Evolutionary conservation across 2,113 vertebrate genomes (phyloP), one percentile per base, ranked within the genome.

Genomic region (Apus apus): DNA sequence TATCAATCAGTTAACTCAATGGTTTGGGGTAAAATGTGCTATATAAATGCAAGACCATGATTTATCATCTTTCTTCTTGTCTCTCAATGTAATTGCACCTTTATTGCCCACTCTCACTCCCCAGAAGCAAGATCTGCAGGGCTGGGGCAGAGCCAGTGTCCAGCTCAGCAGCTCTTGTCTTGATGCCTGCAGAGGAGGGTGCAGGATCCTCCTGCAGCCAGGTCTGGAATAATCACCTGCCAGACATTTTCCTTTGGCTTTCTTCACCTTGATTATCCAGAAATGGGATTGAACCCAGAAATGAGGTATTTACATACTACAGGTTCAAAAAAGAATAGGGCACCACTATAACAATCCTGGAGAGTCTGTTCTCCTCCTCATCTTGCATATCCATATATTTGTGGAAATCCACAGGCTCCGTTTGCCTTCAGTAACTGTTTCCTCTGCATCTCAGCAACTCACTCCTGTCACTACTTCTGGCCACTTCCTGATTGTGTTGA

Each of bases 41-140:
- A n/a, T 93, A 91, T 77, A 95, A 96, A 88, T 88, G 93, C 90
- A 96, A 77, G 92, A 9, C 57, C 72, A 36, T 77, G 26, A 94
- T 93, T 96, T 56, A 58, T 96, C 93, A 86, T 84, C 93, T 50
- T 91, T 68, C 13, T 74, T 27, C 71, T 54, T 57, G 85, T 36
- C 67, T 74, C 92, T 94, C 72, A 27, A 14, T 29, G 34, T 84
- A 84, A 95, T 93, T 86, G 68, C 67, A 90, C 75, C 85, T 71
- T 80, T 23, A 84, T 77, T 88, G 90, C 15, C 87, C 38, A 0
- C 67, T 77, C 54, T 90, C 2, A 2, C 22, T 56, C 22, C 10
- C 26, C 76, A 76, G 81, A 43, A 8, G 15, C 67, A 23, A 1
- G 66, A 51, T 61, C 48, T 30, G 79, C 8, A 18, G 76, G 85